phyloP scores from a whole-genome alignment of 2,797 vertebrate species.

The Falco peregrinus region DNA sequence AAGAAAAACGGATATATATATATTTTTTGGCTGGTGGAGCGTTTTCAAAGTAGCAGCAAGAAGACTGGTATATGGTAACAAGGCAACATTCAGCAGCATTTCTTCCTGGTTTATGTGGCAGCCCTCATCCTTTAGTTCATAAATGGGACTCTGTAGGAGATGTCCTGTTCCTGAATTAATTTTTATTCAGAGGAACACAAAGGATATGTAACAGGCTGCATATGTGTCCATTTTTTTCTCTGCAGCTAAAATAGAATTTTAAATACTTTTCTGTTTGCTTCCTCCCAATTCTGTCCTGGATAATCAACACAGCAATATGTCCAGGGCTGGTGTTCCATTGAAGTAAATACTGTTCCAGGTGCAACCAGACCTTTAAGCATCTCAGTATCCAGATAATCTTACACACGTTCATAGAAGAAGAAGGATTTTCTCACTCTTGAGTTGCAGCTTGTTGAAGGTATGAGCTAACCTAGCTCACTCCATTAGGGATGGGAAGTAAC shows the following conservation, averaged over 20 bases:
- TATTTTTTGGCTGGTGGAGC: rapidly evolving
- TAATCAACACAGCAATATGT: not conserved
- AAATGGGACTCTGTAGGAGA: not conserved
- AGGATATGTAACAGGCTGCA: not conserved
- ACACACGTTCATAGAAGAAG: not conserved
- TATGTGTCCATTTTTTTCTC: not conserved
- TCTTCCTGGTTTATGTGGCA: not conserved
- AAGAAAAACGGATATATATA: not conserved
- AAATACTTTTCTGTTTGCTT: not conserved
- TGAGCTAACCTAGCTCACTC: not conserved
- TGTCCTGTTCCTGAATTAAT: not conserved
- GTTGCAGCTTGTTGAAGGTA: not conserved
- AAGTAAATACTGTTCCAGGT: not conserved
- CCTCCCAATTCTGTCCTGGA: not conserved
- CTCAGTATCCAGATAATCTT: not conserved
- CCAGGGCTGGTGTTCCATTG: not conserved
- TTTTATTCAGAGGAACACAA: not conserved
- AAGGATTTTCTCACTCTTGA: not conserved
- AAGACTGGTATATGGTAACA: not conserved
- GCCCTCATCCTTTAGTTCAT: not conserved
- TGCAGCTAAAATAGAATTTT: not conserved
- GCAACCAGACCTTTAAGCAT: not conserved
- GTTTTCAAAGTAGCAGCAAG: not conserved
- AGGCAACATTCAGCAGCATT: not conserved
- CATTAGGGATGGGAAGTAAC: not conserved